Conservation (phyloP, 2,888 invertebrate genomes). For the Latheticus oryzae region DNA sequence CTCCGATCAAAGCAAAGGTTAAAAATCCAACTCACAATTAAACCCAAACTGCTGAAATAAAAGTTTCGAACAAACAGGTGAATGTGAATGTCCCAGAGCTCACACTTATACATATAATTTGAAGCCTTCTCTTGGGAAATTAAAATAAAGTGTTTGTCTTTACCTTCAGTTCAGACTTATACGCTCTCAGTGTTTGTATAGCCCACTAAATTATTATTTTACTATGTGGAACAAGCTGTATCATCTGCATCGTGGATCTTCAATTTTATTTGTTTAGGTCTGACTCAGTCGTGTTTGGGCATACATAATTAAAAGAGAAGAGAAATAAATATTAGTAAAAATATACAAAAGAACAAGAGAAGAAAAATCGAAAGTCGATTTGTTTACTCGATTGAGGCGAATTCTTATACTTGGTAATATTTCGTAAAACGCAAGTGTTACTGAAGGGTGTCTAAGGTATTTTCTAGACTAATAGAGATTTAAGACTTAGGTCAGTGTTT, state of each 20-base stretch:
- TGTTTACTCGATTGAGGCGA: slow-evolving; percentile 8
- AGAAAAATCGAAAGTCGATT: slow-evolving; percentile 19
- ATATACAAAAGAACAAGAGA: slow-evolving; percentile 3
- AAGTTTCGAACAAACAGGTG: slow-evolving; percentile 34
- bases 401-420: slow-evolving; percentile 17
- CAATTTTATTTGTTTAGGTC: slow-evolving; percentile 23
- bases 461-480: slow-evolving; percentile 22
- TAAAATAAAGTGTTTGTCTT: slow-evolving; percentile 51
- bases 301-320: not conserved
- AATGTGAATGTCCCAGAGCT: slow-evolving; percentile 32
- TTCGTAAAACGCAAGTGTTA: slow-evolving; percentile 7
- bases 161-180: slow-evolving; percentile 43
- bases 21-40: too few relatives aligned
- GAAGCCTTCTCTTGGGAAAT: slow-evolving; percentile 48
- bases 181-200: slow-evolving; percentile 28
- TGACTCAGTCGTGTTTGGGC: too few relatives aligned
- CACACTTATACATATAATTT: slow-evolving; percentile 45
- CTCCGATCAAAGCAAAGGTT: too few relatives aligned
- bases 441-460: slow-evolving; percentile 7
- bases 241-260: slow-evolving; percentile 18
- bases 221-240: slow-evolving; percentile 29
- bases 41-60: too few relatives aligned
- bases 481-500: slow-evolving; percentile 39
- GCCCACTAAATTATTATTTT: slow-evolving; percentile 35
- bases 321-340: too few relatives aligned